A percentile compares a stretch with the other conserved stretches of the same genome.
Conservation (phyloP, 2,797 vertebrate genomes). For the Sebastes matsubarae region DNA sequence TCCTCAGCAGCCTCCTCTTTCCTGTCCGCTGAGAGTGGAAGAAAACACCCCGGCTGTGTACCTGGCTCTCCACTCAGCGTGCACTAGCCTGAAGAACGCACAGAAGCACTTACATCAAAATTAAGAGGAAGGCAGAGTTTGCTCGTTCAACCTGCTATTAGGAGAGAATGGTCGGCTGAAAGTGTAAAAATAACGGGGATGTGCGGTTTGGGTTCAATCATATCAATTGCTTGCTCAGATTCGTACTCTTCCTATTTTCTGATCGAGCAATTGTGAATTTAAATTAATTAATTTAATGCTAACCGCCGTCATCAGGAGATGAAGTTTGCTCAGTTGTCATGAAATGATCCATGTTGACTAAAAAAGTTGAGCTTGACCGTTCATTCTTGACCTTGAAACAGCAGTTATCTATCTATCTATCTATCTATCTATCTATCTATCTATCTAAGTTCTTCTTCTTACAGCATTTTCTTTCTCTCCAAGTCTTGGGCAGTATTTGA, state of each 20-base stretch:
- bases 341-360: not conserved
- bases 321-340: not conserved
- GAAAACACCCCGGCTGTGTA: conserved; percentile 29
- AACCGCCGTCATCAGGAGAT: not conserved
- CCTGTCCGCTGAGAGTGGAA: conserved; percentile 31
- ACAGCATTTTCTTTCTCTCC: too few species aligned
- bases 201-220: not conserved
- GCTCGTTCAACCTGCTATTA: conserved; percentile 4
- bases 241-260: not conserved
- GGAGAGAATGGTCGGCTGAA: not conserved
- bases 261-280: not conserved
- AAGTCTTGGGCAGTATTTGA: too few species aligned
- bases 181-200: not conserved
- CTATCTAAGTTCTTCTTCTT: too few species aligned
- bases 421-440: too few species aligned
- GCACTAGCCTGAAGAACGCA: conserved; percentile 26
- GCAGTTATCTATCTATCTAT: too few species aligned
- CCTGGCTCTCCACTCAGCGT: conserved; percentile 45
- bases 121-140: conserved; percentile 14
- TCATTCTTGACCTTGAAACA: not conserved
- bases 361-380: not conserved
- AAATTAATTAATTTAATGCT: not conserved
- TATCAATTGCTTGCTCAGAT: not conserved
- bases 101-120: conserved; percentile 9
- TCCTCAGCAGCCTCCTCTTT: conserved; percentile 26